Base-by-base conservation (phyloP, 1,140 invertebrate genomes). In the Temnothorax nylanderi region DNA sequence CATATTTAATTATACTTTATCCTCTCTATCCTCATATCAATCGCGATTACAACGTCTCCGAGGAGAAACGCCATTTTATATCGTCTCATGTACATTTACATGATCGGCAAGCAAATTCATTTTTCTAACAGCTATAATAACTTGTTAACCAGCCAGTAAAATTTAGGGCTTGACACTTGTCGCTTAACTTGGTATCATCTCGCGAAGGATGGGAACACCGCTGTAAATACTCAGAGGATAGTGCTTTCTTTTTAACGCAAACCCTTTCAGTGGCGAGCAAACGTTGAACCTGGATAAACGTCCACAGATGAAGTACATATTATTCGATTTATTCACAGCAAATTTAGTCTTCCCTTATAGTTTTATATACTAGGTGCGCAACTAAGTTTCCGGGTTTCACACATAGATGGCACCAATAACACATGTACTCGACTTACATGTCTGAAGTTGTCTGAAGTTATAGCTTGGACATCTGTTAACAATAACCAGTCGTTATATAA, bases 101-200 rank as follows among this genome's bases (percentile, higher is more conserved):
- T 58, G 60, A 51, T 78, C 60, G 60, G 44, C 37, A 88, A 64
- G 58, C 85, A 54, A 51, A 65, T 18, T 32, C 47, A 26, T 37
- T 26, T 56, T 49, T 77, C 41, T 54, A 78, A 77, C 56, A 60
- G 37, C 82, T 49, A 32, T 72, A 86, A 88, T 56, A 86, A 64
- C 16, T 5, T 71, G 65, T 78, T 88, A 65, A 86, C 16, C n/a
- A 34, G 6, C 64, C 58, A 88, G 32, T 60, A 87, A 88, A 77
- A 88, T 78, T 21, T 41, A 13, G 44, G 51, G 47, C 60, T 74
- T 13, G 26, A 41, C 47, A 56, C 32, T 21, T 51, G 13, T 41
- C 80, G 18, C 41, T 85, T 76, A 67, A 67, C 65, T 75, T 62
- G 44, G 32, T 49, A 51, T 78, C 11, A 54, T 49, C 60, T 65